These are phyloP conservation scores for Tragulus kanchil DNA, from an alignment of 2,113 vertebrate species.

Conservation along the genomic window DNA sequence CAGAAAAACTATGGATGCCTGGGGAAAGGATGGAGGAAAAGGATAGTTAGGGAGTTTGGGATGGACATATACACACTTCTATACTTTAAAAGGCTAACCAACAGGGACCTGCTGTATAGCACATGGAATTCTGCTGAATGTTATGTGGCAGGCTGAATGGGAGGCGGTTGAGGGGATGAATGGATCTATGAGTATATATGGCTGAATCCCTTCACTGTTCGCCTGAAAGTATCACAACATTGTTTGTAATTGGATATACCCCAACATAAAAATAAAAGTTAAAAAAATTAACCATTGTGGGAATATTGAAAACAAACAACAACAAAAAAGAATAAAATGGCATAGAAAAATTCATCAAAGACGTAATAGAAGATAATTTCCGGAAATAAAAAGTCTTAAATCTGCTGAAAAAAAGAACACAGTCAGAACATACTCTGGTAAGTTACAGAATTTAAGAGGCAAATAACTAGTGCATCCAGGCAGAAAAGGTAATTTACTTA, in stretches of 20 bases:
- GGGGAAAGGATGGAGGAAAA: not conserved
- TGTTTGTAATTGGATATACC: not conserved
- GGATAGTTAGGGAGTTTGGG: not conserved
- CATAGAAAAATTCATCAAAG: constrained; percentile 12
- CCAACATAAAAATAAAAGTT: not conserved
- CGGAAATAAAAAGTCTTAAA: constrained; percentile 2
- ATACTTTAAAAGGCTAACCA: not conserved
- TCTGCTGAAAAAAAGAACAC: not conserved
- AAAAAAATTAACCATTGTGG: not conserved
- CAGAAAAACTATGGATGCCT: not conserved
- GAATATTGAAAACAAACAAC: not conserved
- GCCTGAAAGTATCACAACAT: not conserved
- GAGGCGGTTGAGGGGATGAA: not conserved
- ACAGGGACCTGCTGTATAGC: not conserved
- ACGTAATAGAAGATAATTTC: not conserved
- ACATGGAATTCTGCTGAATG: not conserved
- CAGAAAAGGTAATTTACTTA: not conserved
- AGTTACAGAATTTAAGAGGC: not conserved
- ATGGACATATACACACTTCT: not conserved
- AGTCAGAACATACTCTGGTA: not conserved
- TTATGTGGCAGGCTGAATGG: not conserved
- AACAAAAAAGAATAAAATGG: not conserved
- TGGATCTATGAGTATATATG: rapidly evolving
- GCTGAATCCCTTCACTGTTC: not conserved
- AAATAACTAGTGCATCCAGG: not conserved